Evolutionary conservation across 2,888 invertebrate species (phyloP), one percentile per base, ranked within the genome.

Genomic region (Seira musarum): DNA sequence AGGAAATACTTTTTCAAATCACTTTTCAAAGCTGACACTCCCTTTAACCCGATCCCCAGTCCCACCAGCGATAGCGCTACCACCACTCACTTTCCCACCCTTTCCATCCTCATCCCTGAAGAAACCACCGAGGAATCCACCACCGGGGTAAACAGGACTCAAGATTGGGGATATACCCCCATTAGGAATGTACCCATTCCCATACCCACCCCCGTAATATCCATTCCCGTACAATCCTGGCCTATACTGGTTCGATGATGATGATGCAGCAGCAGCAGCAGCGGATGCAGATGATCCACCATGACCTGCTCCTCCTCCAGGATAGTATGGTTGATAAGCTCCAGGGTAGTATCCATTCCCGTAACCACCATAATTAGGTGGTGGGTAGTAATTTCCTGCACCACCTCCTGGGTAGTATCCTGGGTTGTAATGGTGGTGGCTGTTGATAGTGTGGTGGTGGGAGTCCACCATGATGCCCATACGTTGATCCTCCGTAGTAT

Each of bases 41-140:
- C n/a, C n/a, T 13, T 15, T 46, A 15, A 15, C 17, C 15, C 15
- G 53, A 17, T n/a, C 30, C 19, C 60, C 63, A 25, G n/a, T 30
- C 10, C 10, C 22, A 22, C n/a, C 73, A 71, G 25, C 63, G 75
- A 76, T 76, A 80, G n/a, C 40, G 17, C 24, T n/a, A n/a, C n/a
- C 40, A 19, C 57, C 69, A 53, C 17, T 46, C 22, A 30, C 46
- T 22, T 24, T 40, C 15, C 75, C 75, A 57, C 64, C n/a, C 10
- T 40, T 40, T 8, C 40, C 40, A 40, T 40, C 40, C 40, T 40
- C 40, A 13, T 40, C 40, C 40, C 40, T 40, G 40, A 40, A 40
- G 40, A 40, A 40, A 40, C 61, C 22, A 40, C 75, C 13, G 30
- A 71, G 24, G 13, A 35, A 75, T 49, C 69, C 76, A 68, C 35